phyloP scores from a whole-genome alignment of 2,113 vertebrate species.

The Vulpes ferrilata region DNA sequence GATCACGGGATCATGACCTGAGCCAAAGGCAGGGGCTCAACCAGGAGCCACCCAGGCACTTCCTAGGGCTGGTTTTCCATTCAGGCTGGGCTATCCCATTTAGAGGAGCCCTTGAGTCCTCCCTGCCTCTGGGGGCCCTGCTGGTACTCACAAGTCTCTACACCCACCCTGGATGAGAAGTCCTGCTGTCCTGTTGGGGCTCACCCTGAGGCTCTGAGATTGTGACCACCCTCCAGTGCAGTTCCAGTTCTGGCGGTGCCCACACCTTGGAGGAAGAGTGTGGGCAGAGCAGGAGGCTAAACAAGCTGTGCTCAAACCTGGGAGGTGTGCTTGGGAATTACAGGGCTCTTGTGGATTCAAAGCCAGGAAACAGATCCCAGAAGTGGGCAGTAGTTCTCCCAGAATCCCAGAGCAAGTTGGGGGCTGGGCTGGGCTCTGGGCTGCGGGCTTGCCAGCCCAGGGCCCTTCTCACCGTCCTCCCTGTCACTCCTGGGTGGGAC shows the following conservation, averaged over 20 bases:
- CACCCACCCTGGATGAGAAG: neutral
- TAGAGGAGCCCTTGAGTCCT: neutral
- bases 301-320: neutral
- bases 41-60: too few species aligned
- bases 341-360: rapidly evolving
- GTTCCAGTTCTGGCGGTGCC: neutral
- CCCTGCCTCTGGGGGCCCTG: neutral
- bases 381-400: neutral
- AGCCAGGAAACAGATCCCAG: neutral
- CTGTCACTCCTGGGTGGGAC: neutral
- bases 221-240: rapidly evolving
- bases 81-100: neutral
- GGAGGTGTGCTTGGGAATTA: too few species aligned
- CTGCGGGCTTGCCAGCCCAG: neutral
- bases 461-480: neutral
- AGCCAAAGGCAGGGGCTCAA: too few species aligned
- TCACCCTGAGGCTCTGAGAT: too few species aligned
- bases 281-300: neutral
- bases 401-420: too few species aligned
- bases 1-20: too few species aligned
- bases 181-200: too few species aligned
- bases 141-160: neutral
- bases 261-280: neutral
- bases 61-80: neutral
- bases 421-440: neutral